Evolutionary conservation across 2,797 vertebrate genomes (phyloP).

Genomic region (Poeciliopsis presidionis): DNA sequence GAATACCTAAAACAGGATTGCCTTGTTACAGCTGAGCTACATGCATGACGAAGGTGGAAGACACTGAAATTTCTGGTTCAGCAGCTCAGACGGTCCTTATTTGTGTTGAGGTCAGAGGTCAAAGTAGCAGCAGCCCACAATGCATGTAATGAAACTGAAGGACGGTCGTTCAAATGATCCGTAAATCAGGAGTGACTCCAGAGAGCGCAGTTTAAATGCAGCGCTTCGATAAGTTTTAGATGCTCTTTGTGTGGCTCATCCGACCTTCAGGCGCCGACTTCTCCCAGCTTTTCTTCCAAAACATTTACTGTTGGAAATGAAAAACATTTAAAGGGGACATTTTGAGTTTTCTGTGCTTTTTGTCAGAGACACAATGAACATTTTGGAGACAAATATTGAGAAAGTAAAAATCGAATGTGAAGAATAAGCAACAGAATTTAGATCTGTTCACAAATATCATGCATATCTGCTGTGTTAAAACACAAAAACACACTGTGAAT

Average conservation of each 20-base stretch:
- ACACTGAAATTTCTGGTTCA: constrained; percentile 22
- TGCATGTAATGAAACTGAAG: constrained; percentile 23
- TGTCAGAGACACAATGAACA: not conserved
- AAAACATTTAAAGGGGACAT: not conserved
- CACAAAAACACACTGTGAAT: not conserved
- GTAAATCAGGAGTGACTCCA: constrained; percentile 13
- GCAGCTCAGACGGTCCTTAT: not conserved
- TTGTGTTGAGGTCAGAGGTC: constrained; percentile 37
- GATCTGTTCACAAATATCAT: not conserved
- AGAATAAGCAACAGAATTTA: not conserved
- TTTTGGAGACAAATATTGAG: not conserved
- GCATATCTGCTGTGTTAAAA: not conserved
- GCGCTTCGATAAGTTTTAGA: not conserved
- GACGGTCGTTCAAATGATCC: constrained; percentile 18
- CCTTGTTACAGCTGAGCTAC: not conserved
- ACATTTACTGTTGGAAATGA: not conserved
- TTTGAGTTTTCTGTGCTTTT: not conserved
- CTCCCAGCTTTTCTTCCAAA: not conserved
- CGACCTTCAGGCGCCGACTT: not conserved
- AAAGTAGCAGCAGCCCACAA: not conserved
- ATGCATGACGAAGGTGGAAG: not conserved
- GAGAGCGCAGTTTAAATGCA: not conserved
- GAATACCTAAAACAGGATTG: not conserved
- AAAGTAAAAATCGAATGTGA: not conserved
- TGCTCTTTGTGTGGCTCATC: not conserved